Percentiles rank a stretch among this genome's conserved stretches.
These are phyloP conservation scores for Cyprinodon variegatus DNA, from an alignment of 2,113 vertebrate species.

Conservation along the genomic window DNA sequence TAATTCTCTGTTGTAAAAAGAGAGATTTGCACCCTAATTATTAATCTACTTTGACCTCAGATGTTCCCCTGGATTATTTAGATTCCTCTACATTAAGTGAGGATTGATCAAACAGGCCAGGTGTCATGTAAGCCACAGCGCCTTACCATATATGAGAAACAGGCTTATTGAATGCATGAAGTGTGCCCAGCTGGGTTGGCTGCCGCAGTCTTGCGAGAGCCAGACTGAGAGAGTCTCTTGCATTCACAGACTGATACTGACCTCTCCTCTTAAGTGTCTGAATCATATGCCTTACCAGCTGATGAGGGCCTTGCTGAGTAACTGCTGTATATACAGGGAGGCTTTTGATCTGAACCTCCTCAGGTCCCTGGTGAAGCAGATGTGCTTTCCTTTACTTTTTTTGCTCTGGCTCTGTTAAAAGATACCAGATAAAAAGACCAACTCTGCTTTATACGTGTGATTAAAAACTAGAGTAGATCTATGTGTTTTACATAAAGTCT, in stretches of 20 bases:
- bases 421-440: background rate
- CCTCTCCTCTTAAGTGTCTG: slow-evolving; percentile 56
- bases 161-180: slow-evolving; percentile 41
- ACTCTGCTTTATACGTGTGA: background rate
- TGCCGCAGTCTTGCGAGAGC: slow-evolving; percentile 19
- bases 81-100: slow-evolving; percentile 23
- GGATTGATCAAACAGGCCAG: slow-evolving; percentile 45
- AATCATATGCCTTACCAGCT: slow-evolving; percentile 58
- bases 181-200: slow-evolving; percentile 45
- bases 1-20: slow-evolving; percentile 39
- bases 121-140: slow-evolving; percentile 13
- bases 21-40: slow-evolving; percentile 58
- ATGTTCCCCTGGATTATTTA: slow-evolving; percentile 34
- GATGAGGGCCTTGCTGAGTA: slow-evolving; percentile 37
- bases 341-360: slow-evolving; percentile 21
- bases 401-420: background rate
- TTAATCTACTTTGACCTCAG: slow-evolving; percentile 60
- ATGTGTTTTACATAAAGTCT: background rate
- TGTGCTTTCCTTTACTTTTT: slow-evolving; percentile 1
- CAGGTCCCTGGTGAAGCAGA: slow-evolving; percentile 8
- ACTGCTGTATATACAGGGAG: slow-evolving; percentile 25
- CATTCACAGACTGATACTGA: slow-evolving; percentile 44
- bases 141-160: slow-evolving; percentile 43
- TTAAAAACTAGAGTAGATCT: background rate
- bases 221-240: slow-evolving; percentile 61